Evolutionary conservation across 2,113 vertebrate species (phyloP).

Genomic region (Anhinga anhinga): DNA sequence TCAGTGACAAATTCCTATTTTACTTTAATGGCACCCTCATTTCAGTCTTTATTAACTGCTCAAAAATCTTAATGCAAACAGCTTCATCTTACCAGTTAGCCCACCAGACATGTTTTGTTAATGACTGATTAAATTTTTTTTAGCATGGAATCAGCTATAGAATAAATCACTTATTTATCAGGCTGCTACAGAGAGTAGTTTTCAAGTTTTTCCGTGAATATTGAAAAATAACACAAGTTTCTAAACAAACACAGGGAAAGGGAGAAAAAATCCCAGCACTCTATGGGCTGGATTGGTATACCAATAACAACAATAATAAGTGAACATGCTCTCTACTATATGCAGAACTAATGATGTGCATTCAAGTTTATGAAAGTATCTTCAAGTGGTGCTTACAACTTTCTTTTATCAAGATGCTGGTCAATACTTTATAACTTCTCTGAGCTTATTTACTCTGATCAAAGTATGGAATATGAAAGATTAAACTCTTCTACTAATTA

Average conservation of each 20-base stretch:
- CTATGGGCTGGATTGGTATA: neutral
- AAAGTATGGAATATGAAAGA: conserved; percentile 81
- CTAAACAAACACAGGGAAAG: neutral
- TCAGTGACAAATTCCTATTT: neutral
- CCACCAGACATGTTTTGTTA: neutral
- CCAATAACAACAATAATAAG: neutral
- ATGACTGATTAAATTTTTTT: neutral
- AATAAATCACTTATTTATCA: neutral
- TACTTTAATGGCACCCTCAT: neutral
- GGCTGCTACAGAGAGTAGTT: neutral
- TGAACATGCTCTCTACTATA: conserved; percentile 21
- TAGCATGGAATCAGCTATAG: neutral
- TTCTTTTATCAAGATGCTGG: conserved; percentile 73
- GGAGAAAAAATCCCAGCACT: neutral
- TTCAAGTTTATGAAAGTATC: conserved; percentile 58
- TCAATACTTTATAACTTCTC: conserved; percentile 77
- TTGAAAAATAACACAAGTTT: neutral
- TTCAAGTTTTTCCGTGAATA: neutral
- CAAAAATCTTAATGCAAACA: neutral
- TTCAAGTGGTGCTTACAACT: conserved; percentile 64
- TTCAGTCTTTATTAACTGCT: neutral
- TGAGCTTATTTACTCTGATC: conserved; percentile 79
- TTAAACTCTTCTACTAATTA: conserved; percentile 84
- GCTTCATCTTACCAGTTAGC: neutral
- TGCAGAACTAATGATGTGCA: conserved; percentile 46